Evolutionary conservation across 2,113 vertebrate species (phyloP), one percentile per base, ranked within the genome.

Genomic region (Pomatorhinus ruficollis): DNA sequence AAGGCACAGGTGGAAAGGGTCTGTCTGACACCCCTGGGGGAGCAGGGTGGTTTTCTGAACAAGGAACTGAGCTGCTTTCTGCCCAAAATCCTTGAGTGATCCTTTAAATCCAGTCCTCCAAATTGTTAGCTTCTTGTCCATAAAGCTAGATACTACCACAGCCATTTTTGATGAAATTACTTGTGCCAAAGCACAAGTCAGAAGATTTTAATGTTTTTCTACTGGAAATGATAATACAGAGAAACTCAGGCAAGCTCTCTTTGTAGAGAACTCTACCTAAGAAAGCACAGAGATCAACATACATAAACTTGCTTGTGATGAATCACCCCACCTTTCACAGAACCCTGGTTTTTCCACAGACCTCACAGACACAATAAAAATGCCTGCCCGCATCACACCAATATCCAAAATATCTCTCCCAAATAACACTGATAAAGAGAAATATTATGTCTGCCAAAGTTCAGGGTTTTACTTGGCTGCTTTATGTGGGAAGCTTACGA

Each of bases 1-100:
- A 53, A 12, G 2, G 15, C 2, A 13, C 1, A 18, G 6, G 7
- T 65, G 9, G 8, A 57, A 25, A 33, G 14, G 12, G 4, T 33
- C 23, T 27, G 5, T 39, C 28, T 33, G 45, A 72, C 13, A 42
- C 2, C 12, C 3, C 33, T 42, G 6, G 8, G 24, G 13, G 52
- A 13, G 8, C 4, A 35, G 5, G 3, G 5, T 74, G n/a, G 3
- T 31, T 28, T 56, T 64, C 21, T 56, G 30, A 70, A 11, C 19
- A 63, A 40, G 30, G 11, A 27, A 10, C 12, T 63, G 44, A 68
- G 10, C 6, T 30, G 3, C 0, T 59, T 42, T 23, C 19, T 56
- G 24, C 12, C 31, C 76, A 52, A 85, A 92, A 27, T 28, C 7
- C 28, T 45, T 23, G 6, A 66, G 21, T 15, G 6, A 56, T 5